Base-by-base conservation (phyloP, 2,888 invertebrate genomes). In the Adela reaumurella region DNA sequence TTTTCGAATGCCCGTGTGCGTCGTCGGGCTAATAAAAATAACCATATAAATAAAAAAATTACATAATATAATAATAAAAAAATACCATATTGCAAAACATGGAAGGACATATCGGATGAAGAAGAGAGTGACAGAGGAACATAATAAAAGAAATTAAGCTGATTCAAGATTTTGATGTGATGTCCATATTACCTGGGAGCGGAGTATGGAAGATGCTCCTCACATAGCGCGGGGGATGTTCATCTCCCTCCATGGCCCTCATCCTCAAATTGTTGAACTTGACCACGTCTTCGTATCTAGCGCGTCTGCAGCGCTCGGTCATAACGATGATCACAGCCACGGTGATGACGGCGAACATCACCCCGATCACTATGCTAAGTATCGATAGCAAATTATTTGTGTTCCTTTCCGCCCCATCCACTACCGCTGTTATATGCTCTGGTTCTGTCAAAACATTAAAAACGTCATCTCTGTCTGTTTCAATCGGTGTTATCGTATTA, bases 181-280 rank as follows among this genome's bases (percentile, higher is more conserved):
- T 35, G 35, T 35, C 35, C 43, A 43, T 19, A 50, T 61, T 64
- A 83, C 83, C 83, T 62, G 83, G 82, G 51, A 83, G 61, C 4
- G 82, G 82, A 19, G 81, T 76, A 55, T 83, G 81, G 51, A 83
- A 82, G 47, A 82, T 81, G 56, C 81, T 83, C 51, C 81, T 71
- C 1, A 81, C 74, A 54, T 81, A 81, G 1, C 80, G 80, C 2
- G 77, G 74, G 1, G 66, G 56, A 53, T 77, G 70, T 54, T 70
- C 68, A 46, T 70, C 70, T 54, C 74, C 74, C 43, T 72, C 71
- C 63, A 74, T 71, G 4, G 70, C 72, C 60, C 77, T 72, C 72
- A 77, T 79, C 54, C 70, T 62, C 46, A 79, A 68, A 56, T 76
- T 72, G 56, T 77, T 73, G 20, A 74, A 63, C 57, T 78, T 78